Percentiles rank a stretch among this genome's conserved stretches.
phyloP scores from a whole-genome alignment of 2,888 invertebrate species.

The Odontocerum albicorne region DNA sequence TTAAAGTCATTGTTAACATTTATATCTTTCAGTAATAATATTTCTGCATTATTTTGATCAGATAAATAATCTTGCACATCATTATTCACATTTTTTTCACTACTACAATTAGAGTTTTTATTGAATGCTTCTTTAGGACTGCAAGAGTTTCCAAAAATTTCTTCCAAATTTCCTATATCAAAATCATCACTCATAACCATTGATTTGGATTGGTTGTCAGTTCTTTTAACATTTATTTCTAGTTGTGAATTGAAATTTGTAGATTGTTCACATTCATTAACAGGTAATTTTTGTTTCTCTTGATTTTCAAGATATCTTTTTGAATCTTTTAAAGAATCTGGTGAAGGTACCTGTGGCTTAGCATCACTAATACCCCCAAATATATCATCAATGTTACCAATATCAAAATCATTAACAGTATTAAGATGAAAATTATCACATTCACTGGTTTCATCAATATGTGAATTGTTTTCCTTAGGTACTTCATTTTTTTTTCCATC shows the following conservation, averaged over 20 bases:
- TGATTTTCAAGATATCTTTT: too few relatives aligned
- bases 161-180: constrained; percentile 50
- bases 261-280: background rate
- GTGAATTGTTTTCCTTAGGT: too few relatives aligned
- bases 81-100: background rate
- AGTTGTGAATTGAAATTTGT: background rate
- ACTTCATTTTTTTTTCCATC: background rate
- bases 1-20: too few relatives aligned
- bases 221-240: constrained; percentile 2
- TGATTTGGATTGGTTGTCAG: too few relatives aligned
- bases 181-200: constrained; percentile 47
- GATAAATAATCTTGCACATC: too few relatives aligned
- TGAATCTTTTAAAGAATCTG: too few relatives aligned
- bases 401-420: constrained; percentile 47
- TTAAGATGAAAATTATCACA: too few relatives aligned
- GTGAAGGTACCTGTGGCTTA: too few relatives aligned
- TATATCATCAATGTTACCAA: constrained; percentile 50
- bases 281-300: background rate
- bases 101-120: background rate
- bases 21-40: too few relatives aligned
- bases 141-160: constrained; percentile 47
- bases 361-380: too few relatives aligned
- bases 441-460: too few relatives aligned
- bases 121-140: constrained; percentile 4
- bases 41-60: too few relatives aligned